Evolutionary conservation across 2,113 vertebrate species (phyloP), one percentile per base, ranked within the genome.

Genomic region (Cariama cristata): DNA sequence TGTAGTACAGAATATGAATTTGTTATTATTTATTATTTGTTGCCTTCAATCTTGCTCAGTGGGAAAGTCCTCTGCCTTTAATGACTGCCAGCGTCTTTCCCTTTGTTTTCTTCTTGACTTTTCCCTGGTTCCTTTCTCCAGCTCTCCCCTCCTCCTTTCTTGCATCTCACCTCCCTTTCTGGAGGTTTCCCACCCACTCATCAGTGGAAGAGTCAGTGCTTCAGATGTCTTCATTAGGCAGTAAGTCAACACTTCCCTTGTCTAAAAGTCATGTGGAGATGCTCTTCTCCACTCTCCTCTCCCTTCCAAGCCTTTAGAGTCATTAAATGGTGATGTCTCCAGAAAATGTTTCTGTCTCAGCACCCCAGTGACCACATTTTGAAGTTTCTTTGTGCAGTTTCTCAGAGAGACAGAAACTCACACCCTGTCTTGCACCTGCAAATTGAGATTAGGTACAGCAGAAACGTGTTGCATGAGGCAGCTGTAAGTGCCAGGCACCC

Each of bases 1-100:
- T 76, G 53, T 30, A 42, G 42, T 13, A 38, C 23, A 64, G 49
- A 92, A 42, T 50, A 55, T 45, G 40, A 55, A 50, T 49, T 58
- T 85, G 42, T 56, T 90, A 24, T 82, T 89, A 69, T 90, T 92
- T 94, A 74, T 73, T 82, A 40, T 79, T 92, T 50, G 45, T 53
- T 92, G 76, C 60, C 72, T 73, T 12, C 49, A 64, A 60, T 23
- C 44, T 86, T n/a, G 27, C 55, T 79, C 44, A 44, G 56, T 27
- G 32, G 35, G 60, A 74, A 94, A 56, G 22, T 50, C 44, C 35
- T 71, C 63, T 50, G 59, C 38, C 18, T 86, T 63, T 74, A 59
- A 26, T 47, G 44, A 33, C 50, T 79, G n/a, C 21, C 66, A 83
- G 45, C 32, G 55, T 40, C 19, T 53, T 60, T 45, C 28, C 15